phyloP scores from a whole-genome alignment of 2,888 invertebrate genomes.

The Plutella xylostella region DNA sequence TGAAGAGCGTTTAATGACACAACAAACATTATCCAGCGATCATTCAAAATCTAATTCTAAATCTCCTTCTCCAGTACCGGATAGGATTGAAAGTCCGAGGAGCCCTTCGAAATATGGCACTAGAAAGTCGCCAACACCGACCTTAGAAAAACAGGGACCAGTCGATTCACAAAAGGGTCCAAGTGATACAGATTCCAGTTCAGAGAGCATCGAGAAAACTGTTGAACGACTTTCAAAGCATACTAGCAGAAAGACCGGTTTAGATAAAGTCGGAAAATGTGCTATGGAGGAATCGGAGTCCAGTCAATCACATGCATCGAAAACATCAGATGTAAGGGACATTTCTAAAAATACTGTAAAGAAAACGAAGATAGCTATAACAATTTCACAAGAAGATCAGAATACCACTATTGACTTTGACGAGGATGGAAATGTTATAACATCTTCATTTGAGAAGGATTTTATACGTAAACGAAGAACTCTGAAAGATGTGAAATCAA shows the following conservation, averaged over 20 bases:
- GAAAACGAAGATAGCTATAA: conserved; percentile 65
- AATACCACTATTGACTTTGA: conserved; percentile 65
- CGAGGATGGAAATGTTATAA: conserved; percentile 61
- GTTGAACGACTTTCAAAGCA: conserved; percentile 59
- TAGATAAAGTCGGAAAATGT: conserved; percentile 58
- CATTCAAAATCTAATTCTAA: conserved; percentile 58
- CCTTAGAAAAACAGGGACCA: conserved; percentile 72
- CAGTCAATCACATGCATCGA: conserved; percentile 68
- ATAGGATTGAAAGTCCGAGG: conserved; percentile 53
- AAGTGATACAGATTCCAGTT: conserved; percentile 72
- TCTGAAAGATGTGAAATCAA: conserved; percentile 60
- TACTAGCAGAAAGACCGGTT: conserved; percentile 49
- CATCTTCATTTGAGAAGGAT: conserved; percentile 55
- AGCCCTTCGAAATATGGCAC: conserved; percentile 52
- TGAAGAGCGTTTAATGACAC: conserved; percentile 55
- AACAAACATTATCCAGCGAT: conserved; percentile 56
- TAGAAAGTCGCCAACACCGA: conserved; percentile 68
- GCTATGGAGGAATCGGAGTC: conserved; percentile 71
- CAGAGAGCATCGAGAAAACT: conserved; percentile 63
- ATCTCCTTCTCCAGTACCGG: conserved; percentile 44
- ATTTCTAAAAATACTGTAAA: conserved; percentile 61
- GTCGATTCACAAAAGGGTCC: conserved; percentile 66
- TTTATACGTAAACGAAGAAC: conserved; percentile 47
- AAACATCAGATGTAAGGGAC: conserved; percentile 51
- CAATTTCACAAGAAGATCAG: conserved; percentile 67